Evolutionary conservation across 2,113 vertebrate species (phyloP), one percentile per base, ranked within the genome.

Genomic region (Sylvicapra grimmia): DNA sequence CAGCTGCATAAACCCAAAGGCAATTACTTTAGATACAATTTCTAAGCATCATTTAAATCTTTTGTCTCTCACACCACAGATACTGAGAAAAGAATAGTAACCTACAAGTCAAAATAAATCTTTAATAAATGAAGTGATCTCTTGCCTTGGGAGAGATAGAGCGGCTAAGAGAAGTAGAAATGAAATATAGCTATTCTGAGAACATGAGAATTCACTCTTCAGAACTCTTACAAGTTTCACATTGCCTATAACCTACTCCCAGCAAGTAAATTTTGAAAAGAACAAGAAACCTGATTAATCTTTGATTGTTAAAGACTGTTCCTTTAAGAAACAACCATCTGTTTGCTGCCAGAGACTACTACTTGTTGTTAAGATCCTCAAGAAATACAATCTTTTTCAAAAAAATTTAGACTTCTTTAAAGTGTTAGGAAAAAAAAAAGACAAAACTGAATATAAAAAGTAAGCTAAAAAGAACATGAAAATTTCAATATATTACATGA

Each of bases 21-120:
- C 49, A 94, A 86, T 95, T 94, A 95, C 56, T 96, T 93, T 89
- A 80, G 47, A 95, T 83, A 77, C 47, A 83, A 90, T 90, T 97
- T 85, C 80, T 93, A 86, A 96, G 36, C 58, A 92, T 80, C 33
- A 79, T 68, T 92, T 63, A 96, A 90, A 94, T 90, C 33, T 90
- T 96, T 84, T 80, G 49, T 90, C 58, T 90, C n/a, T 97, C 65
- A 91, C 5, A 91, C 25, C n/a, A 86, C 23, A 54, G 59, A 93
- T 94, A 93, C 47, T 59, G 49, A 94, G 58, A 96, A 80, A 49
- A 87, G 58, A 96, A n/a, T 54, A 14, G 88, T 8, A 88, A 95
- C 61, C 23, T 96, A 59, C 2, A 18, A 93, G 65, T 94, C 82
- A 96, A 89, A 93, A 92, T 72, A 90, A 89, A 63, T 84, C 82